These are phyloP conservation scores for Phengaris alcon DNA, from an alignment of 2,888 invertebrate genomes.

Conservation along the genomic window DNA sequence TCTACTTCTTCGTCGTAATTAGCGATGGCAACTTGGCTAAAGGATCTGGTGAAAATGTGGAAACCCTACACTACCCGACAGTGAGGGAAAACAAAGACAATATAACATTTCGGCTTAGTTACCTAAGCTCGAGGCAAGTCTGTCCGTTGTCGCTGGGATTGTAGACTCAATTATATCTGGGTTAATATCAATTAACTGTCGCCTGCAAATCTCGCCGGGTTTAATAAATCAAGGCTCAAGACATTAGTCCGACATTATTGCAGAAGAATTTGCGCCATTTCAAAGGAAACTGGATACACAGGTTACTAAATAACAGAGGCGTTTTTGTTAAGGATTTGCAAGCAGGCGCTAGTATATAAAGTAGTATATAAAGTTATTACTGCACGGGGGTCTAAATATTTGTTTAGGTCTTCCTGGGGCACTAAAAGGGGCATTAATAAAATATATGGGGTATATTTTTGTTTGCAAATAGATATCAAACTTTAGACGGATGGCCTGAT, in stretches of 20 bases:
- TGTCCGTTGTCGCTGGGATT: not conserved
- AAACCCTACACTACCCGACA: not conserved
- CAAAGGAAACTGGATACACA: not conserved
- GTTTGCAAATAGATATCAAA: no score
- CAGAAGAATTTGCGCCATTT: not conserved
- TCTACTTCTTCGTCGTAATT: no score
- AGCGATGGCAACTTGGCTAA: no score
- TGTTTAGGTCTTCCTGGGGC: not conserved
- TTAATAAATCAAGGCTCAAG: slow-evolving; percentile 7
- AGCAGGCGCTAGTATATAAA: not conserved
- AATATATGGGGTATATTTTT: no score
- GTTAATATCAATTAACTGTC: slow-evolving; percentile 24
- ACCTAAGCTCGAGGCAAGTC: not conserved
- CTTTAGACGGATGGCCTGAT: no score
- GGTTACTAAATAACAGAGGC: slow-evolving; percentile 8
- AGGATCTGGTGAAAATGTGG: not conserved
- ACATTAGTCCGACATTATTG: not conserved
- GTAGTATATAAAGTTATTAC: slow-evolving; percentile 12
- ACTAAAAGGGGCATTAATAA: no score
- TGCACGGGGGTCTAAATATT: not conserved
- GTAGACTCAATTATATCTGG: not conserved
- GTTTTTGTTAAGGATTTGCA: not conserved
- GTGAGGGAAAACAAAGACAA: slow-evolving; percentile 11
- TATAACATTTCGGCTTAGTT: not conserved
- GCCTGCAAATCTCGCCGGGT: slow-evolving; percentile 13